phyloP scores from a whole-genome alignment of 2,888 invertebrate species.

The Podabrus alpinus region DNA sequence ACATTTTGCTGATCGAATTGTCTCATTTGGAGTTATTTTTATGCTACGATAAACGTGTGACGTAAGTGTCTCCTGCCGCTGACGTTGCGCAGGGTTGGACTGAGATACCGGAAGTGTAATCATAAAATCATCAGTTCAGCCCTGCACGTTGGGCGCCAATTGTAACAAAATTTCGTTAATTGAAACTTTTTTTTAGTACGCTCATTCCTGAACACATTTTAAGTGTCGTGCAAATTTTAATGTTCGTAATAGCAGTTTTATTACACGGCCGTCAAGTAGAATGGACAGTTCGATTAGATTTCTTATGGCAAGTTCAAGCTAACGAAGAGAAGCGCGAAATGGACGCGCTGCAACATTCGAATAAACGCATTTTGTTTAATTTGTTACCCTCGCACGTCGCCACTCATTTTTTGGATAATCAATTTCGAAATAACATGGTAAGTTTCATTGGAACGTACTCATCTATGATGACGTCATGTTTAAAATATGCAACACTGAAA shows the following conservation, averaged over 20 bases:
- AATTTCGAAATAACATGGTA: slow-evolving; percentile 86
- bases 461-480: neutral
- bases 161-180: neutral
- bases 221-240: slow-evolving; percentile 78
- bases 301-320: slow-evolving; percentile 83
- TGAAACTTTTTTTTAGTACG: slow-evolving; percentile 55
- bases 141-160: neutral
- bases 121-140: neutral
- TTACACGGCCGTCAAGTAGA: slow-evolving; percentile 86
- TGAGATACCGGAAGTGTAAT: no score
- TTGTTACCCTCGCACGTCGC: slow-evolving; percentile 90
- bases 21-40: slow-evolving; percentile 80
- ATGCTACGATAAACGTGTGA: slow-evolving; percentile 78
- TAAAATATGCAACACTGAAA: neutral
- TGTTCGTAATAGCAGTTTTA: slow-evolving; percentile 81
- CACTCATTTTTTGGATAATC: slow-evolving; percentile 88
- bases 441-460: slow-evolving; percentile 36
- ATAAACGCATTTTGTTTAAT: slow-evolving; percentile 86
- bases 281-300: slow-evolving; percentile 86
- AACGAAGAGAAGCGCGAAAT: slow-evolving; percentile 90
- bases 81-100: no score
- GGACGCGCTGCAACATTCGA: slow-evolving; percentile 90
- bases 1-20: slow-evolving; percentile 77
- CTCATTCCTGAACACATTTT: slow-evolving; percentile 79
- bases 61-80: slow-evolving; percentile 59